Evolutionary conservation across 2,888 invertebrate genomes (phyloP).

Genomic region (Synergus japonicus): DNA sequence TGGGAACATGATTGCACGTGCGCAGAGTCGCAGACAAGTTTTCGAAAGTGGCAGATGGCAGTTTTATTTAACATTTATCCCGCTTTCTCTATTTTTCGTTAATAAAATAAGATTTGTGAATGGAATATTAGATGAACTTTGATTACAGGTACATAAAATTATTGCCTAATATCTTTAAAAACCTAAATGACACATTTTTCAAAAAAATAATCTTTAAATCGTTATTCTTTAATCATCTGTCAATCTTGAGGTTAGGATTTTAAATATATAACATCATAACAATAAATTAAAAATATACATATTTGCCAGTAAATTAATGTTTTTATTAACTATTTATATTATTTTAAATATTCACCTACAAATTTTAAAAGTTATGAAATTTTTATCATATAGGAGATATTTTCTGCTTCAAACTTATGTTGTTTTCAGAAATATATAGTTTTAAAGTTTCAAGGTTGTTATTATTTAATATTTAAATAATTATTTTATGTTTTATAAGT

Average conservation of each 20-base stretch:
- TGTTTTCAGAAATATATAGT: too few relatives aligned
- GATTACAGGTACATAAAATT: background rate
- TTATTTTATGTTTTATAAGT: background rate
- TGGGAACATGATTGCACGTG: too few relatives aligned
- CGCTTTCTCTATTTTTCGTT: background rate
- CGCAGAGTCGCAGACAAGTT: background rate
- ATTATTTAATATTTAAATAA: too few relatives aligned
- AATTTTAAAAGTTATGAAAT: background rate
- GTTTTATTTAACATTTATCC: background rate
- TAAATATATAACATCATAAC: background rate
- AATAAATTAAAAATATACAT: background rate
- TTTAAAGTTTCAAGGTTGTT: too few relatives aligned
- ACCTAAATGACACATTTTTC: background rate
- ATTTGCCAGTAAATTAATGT: background rate
- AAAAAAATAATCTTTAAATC: background rate
- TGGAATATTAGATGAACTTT: background rate
- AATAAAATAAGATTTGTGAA: background rate
- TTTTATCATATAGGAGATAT: background rate
- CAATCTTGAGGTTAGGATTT: constrained; percentile 22
- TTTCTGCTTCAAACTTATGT: too few relatives aligned
- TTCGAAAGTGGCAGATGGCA: background rate
- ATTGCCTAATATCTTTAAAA: background rate
- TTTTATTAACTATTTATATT: background rate
- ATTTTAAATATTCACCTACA: background rate
- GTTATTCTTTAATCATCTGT: background rate